Conservation (phyloP, 2,888 invertebrate genomes). For the Gandaritis pyraliata region DNA sequence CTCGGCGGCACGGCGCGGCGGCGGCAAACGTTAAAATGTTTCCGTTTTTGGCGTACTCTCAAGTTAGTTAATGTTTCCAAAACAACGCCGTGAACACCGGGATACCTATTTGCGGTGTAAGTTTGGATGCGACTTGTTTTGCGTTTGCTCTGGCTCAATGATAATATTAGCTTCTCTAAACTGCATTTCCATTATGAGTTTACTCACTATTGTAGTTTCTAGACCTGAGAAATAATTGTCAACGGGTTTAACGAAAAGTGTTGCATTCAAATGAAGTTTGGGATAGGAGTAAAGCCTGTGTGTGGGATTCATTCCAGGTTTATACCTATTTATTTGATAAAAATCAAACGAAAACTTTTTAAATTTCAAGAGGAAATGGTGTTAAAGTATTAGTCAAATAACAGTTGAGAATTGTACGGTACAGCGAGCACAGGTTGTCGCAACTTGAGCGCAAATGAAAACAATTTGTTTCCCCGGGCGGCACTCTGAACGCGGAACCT, state of each 20-base stretch:
- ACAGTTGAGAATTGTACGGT: constrained; percentile 45
- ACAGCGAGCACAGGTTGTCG: constrained; percentile 51
- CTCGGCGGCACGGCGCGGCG: constrained; percentile 56
- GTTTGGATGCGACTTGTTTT: constrained; percentile 58
- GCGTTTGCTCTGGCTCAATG: constrained; percentile 44
- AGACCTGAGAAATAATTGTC: constrained; percentile 21
- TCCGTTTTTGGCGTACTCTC: constrained; percentile 81
- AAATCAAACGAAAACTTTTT: constrained; percentile 11
- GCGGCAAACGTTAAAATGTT: constrained; percentile 71
- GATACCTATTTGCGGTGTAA: constrained; percentile 61
- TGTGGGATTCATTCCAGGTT: neutral
- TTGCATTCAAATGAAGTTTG: constrained; percentile 9
- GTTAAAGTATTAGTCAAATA: constrained; percentile 42
- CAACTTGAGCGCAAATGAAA: constrained; percentile 62
- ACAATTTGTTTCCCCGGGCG: constrained; percentile 60
- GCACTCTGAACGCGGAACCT: constrained; percentile 53
- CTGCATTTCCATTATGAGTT: constrained; percentile 36
- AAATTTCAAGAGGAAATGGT: constrained; percentile 25
- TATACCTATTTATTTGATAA: constrained; percentile 13
- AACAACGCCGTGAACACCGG: constrained; percentile 71
- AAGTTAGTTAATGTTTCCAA: constrained; percentile 81
- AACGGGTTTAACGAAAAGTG: constrained; percentile 10
- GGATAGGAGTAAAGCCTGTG: constrained; percentile 1
- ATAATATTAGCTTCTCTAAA: constrained; percentile 37
- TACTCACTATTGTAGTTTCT: constrained; percentile 24